These are phyloP conservation scores for Himalopsyche kuldschensis DNA, from an alignment of 2,888 invertebrate genomes.

Conservation along the genomic window DNA sequence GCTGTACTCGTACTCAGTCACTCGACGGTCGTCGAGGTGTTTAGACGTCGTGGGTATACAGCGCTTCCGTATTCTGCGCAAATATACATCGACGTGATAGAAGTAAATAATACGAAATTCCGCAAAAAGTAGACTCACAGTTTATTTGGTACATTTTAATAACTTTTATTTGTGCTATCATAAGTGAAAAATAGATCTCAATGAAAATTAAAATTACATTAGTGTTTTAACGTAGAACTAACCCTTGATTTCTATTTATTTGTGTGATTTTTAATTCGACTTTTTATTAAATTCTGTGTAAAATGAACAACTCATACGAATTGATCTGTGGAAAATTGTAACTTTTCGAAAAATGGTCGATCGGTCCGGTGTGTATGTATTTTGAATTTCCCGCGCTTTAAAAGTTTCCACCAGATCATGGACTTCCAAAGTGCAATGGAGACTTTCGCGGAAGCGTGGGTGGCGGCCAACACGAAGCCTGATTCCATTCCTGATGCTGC, in stretches of 20 bases:
- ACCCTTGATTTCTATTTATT: not conserved
- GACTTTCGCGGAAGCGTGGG: slow-evolving; percentile 97
- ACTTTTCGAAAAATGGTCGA: not conserved
- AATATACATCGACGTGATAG: not conserved
- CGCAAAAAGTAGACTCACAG: not conserved
- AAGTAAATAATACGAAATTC: not conserved
- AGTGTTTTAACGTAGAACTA: not conserved
- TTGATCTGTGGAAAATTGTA: not conserved
- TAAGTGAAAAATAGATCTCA: not conserved
- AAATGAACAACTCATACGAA: not conserved
- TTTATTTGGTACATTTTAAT: not conserved
- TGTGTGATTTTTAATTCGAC: not conserved
- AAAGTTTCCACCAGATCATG: slow-evolving; percentile 58
- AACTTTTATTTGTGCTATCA: not conserved
- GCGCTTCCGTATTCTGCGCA: slow-evolving; percentile 41
- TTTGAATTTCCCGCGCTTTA: not conserved
- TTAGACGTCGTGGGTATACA: slow-evolving; percentile 48
- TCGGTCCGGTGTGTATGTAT: not conserved
- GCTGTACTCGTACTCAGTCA: slow-evolving; percentile 52
- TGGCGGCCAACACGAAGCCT: slow-evolving; percentile 83
- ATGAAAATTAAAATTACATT: not conserved
- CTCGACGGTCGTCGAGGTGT: slow-evolving; percentile 66
- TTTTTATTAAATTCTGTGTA: not conserved
- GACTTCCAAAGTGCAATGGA: slow-evolving; percentile 99
- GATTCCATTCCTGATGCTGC: slow-evolving; percentile 63